Base-by-base conservation (phyloP, 2,113 vertebrate genomes). In the Malurus cyaneus region DNA sequence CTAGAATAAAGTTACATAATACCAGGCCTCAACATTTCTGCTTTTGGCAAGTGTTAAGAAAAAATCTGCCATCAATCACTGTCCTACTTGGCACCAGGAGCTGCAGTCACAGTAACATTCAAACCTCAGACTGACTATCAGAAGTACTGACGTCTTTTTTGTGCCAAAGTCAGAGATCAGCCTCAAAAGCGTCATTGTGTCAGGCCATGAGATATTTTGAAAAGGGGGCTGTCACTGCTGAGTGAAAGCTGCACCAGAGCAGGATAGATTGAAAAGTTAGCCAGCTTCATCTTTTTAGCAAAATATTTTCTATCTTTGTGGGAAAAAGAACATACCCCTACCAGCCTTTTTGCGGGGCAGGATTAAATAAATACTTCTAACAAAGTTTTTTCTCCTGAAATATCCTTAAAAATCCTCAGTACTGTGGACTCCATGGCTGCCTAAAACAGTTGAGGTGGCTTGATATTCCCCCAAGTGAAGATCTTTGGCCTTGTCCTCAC, bases 1-100 rank as follows among this genome's bases (percentile, higher is more conserved):
- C 17, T 78, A 41, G 54, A 52, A 18, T 69, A 54, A 94, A 94
- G 24, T 90, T 81, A 53, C 29, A 57, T n/a, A 49, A 28, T 85
- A 74, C 4, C 2, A 2, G 46, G 80, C 19, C 39, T 81, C 42
- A 84, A 82, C 42, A 70, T n/a, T 80, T 85, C 46, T 70, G 26
- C 12, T 84, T 87, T 86, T 91, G 53, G 3, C 23, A n/a, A 42
- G 8, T 32, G 21, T 69, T 77, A 54, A 85, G 60, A n/a, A 89
- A 49, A 8, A 28, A 77, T 47, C 39, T 84, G 39, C 57, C 84
- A 41, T 70, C n/a, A 77, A 46, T 50, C 14, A 26, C 2, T 1
- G 5, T 53, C 16, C 69, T 65, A 17, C 23, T 11, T 79, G 29
- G 2, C 57, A 39, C 29, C 12, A 41, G 50, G 32, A 78, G 5